Percentiles rank a stretch among this genome's conserved stretches.
Conservation (phyloP, 2,888 invertebrate genomes). For the Ochropacha duplaris region DNA sequence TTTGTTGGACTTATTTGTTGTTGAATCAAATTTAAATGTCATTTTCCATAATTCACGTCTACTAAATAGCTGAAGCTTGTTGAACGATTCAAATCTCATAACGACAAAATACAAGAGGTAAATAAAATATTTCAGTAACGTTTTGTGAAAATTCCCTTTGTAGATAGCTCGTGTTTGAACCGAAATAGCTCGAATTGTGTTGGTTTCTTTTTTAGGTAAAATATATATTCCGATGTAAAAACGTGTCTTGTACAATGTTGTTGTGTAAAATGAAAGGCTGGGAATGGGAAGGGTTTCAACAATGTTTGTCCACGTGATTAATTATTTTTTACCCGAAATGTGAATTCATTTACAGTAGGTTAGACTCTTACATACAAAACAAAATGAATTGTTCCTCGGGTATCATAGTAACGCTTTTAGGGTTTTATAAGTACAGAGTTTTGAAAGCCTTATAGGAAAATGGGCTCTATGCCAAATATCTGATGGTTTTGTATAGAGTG, state of each 20-base stretch:
- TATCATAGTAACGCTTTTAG: too few relatives aligned
- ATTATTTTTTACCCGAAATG: not conserved
- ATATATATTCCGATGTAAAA: not conserved
- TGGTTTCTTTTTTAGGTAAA: not conserved
- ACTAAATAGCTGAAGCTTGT: not conserved
- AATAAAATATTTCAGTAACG: not conserved
- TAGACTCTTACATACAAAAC: not conserved
- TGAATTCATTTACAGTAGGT: not conserved
- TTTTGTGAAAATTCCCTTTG: not conserved
- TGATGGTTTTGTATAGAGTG: too few relatives aligned
- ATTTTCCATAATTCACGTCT: not conserved
- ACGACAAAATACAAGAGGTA: not conserved
- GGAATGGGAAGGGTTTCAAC: not conserved
- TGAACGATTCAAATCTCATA: not conserved
- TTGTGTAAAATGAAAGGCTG: too few relatives aligned
- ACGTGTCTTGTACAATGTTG: not conserved
- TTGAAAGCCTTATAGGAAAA: not conserved
- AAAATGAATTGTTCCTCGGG: too few relatives aligned
- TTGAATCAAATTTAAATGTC: not conserved
- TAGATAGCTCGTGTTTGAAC: not conserved
- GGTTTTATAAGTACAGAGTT: not conserved
- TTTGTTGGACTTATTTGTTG: too few relatives aligned
- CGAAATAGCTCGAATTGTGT: not conserved
- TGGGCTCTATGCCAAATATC: not conserved
- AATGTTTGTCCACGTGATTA: not conserved